Conservation (phyloP, 2,113 vertebrate genomes). For the Spizaetus ornatus region DNA sequence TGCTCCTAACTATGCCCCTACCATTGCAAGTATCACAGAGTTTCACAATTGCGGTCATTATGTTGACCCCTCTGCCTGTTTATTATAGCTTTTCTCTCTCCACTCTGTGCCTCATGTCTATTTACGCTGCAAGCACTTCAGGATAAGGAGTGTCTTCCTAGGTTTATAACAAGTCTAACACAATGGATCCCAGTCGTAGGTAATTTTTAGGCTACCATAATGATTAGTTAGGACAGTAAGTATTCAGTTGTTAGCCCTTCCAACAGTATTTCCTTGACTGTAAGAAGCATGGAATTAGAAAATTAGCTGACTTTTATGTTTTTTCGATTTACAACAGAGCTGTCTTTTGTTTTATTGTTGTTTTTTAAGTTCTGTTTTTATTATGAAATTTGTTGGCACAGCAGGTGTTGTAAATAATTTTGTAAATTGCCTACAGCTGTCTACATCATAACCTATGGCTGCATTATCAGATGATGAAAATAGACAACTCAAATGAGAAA, state of each 20-base stretch:
- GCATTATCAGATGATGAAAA: constrained; percentile 21
- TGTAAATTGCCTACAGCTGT: not conserved
- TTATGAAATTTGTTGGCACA: not conserved
- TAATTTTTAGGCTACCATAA: not conserved
- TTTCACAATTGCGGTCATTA: not conserved
- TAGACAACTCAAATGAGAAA: constrained; percentile 5
- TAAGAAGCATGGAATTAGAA: not conserved
- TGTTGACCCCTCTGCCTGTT: not conserved
- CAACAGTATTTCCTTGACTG: not conserved
- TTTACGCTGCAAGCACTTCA: not conserved
- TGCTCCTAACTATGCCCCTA: not conserved
- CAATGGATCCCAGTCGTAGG: not conserved
- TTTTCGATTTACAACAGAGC: not conserved
- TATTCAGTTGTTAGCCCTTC: not conserved
- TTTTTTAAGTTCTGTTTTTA: not conserved
- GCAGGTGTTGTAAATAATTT: not conserved
- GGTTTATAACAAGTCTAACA: not conserved
- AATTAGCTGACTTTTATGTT: not conserved
- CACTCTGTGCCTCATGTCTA: not conserved
- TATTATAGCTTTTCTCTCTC: not conserved
- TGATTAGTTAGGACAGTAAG: not conserved
- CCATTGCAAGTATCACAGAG: not conserved
- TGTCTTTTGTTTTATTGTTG: not conserved
- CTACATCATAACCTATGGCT: not conserved
- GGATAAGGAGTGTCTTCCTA: not conserved